phyloP scores from a whole-genome alignment of 2,113 vertebrate species.

The Eudyptes chrysolophus region DNA sequence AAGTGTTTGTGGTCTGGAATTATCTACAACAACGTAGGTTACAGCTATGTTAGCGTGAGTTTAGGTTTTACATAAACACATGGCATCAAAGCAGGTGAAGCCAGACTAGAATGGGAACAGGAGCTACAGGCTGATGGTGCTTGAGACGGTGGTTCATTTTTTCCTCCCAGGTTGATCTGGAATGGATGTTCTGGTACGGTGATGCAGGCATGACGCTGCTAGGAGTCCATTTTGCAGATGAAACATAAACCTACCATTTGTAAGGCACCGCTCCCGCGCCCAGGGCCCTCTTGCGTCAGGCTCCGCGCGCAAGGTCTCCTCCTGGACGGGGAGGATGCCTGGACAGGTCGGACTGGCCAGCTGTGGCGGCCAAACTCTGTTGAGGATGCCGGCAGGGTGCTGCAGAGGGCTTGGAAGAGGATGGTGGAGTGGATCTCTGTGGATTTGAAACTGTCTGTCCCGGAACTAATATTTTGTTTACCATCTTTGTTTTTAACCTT shows the following conservation, averaged over 20 bases:
- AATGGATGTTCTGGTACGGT: background rate
- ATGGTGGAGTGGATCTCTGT: background rate
- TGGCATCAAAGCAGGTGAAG: background rate
- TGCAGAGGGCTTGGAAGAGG: background rate
- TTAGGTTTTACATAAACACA: background rate
- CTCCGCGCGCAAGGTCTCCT: background rate
- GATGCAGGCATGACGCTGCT: background rate
- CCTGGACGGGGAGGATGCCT: background rate
- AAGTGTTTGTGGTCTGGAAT: background rate
- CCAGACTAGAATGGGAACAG: background rate
- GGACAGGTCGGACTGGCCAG: background rate
- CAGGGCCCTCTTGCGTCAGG: background rate
- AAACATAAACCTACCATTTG: background rate
- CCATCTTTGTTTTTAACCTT: constrained; percentile 37
- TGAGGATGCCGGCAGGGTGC: background rate
- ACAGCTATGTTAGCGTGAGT: background rate
- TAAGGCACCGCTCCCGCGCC: background rate
- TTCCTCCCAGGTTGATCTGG: background rate
- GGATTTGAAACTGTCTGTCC: background rate
- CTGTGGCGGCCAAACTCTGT: background rate
- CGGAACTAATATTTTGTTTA: background rate
- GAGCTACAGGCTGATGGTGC: background rate
- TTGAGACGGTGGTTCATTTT: background rate
- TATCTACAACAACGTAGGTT: background rate
- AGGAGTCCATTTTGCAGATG: background rate